These are phyloP conservation scores for Drosophila nigritarsus DNA, from an alignment of 2,888 invertebrate genomes.

Conservation along the genomic window DNA sequence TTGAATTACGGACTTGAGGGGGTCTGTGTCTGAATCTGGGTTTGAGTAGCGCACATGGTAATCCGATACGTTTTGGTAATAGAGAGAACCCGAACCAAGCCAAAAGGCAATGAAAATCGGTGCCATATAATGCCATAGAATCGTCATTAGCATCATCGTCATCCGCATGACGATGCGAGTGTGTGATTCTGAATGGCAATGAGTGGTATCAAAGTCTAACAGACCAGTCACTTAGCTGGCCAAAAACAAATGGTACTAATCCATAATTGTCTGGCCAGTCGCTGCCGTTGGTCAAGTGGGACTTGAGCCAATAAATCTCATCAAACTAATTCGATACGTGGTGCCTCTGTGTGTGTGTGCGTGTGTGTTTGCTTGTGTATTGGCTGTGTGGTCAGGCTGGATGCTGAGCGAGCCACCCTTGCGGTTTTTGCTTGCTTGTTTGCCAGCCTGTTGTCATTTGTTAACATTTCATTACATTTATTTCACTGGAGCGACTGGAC, in stretches of 20 bases:
- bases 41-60: constrained; percentile 45
- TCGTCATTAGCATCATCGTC: constrained; percentile 54
- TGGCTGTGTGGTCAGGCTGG: constrained; percentile 33
- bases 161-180: constrained; percentile 19
- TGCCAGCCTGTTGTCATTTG: constrained; percentile 77
- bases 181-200: constrained; percentile 31
- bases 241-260: constrained; percentile 82
- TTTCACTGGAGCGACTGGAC: constrained; percentile 66
- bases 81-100: constrained; percentile 41
- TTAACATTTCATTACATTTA: constrained; percentile 82
- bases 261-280: constrained; percentile 79
- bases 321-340: constrained; percentile 78
- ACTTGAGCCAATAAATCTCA: constrained; percentile 80
- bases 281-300: constrained; percentile 74
- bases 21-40: constrained; percentile 12
- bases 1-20: constrained; percentile 13
- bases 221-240: constrained; percentile 41
- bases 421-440: constrained; percentile 70
- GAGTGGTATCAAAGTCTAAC: constrained; percentile 42
- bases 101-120: constrained; percentile 55
- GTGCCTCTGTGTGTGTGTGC: constrained; percentile 4
- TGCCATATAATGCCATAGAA: constrained; percentile 70
- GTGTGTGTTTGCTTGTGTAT: constrained; percentile 26
- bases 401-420: constrained; percentile 60
- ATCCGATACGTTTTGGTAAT: constrained; percentile 70